Evolutionary conservation across 2,888 invertebrate genomes (phyloP).

Genomic region (Aplocera efformata): DNA sequence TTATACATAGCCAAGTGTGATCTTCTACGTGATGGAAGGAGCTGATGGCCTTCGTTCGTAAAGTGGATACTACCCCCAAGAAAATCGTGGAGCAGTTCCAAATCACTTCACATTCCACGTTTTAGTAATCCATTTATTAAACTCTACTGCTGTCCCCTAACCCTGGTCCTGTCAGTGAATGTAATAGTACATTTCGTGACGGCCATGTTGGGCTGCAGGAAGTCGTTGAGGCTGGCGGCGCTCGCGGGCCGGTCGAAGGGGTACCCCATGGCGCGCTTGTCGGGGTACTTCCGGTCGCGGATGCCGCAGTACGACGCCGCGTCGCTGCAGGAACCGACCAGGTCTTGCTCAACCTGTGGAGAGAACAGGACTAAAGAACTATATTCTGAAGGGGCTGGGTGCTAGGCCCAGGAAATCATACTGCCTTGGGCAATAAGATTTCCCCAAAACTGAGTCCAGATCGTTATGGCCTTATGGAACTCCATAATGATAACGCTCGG

Average conservation of each 20-base stretch:
- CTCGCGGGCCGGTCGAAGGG: constrained; percentile 88
- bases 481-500: no score
- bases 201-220: constrained; percentile 88
- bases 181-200: constrained; percentile 79
- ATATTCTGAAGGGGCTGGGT: no score
- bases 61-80: no score
- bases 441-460: no score
- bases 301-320: constrained; percentile 86
- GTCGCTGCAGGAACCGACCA: constrained; percentile 80
- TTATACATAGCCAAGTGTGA: constrained; percentile 23
- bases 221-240: constrained; percentile 81
- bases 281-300: constrained; percentile 84
- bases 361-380: neutral
- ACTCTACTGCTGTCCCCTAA: constrained; percentile 35
- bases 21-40: no score
- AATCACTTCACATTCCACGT: no score
- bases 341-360: constrained; percentile 74
- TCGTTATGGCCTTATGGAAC: no score
- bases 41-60: no score
- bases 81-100: no score
- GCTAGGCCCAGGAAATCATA: no score
- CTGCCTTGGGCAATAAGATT: no score
- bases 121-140: no score
- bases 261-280: constrained; percentile 85
- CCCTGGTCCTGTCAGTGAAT: constrained; percentile 78